Conservation (phyloP, 2,888 invertebrate genomes). For the Synergus gifuensis region DNA sequence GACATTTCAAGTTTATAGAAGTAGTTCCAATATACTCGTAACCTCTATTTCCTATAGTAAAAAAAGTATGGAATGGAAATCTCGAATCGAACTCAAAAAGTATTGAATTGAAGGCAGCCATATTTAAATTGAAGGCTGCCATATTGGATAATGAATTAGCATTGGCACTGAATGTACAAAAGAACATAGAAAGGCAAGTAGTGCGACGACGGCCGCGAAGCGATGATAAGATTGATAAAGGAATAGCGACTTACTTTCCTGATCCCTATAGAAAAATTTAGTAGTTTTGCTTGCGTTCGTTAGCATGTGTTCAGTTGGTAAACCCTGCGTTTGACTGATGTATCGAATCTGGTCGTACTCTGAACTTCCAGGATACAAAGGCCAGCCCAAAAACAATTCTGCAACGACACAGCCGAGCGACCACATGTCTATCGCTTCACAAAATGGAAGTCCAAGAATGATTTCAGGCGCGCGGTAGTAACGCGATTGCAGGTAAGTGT, state of each 20-base stretch:
- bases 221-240: neutral
- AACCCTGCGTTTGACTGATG: conserved; percentile 97
- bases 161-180: too few species aligned
- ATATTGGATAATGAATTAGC: too few species aligned
- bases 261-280: conserved; percentile 98
- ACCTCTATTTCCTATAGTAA: too few species aligned
- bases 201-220: too few species aligned
- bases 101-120: too few species aligned
- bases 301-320: conserved; percentile 99
- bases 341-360: conserved; percentile 99
- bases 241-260: conserved; percentile 85
- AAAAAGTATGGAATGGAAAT: too few species aligned
- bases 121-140: too few species aligned
- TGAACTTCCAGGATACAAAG: conserved; percentile 98
- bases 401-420: conserved; percentile 99
- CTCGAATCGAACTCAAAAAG: too few species aligned
- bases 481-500: conserved; percentile 99
- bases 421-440: conserved; percentile 99
- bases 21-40: too few species aligned
- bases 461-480: conserved; percentile 99
- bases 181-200: too few species aligned
- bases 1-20: too few species aligned
- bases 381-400: conserved; percentile 99
- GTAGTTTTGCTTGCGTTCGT: conserved; percentile 98
- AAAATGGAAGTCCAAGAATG: conserved; percentile 97